Evolutionary conservation across 92 coral and sea anemone genomes (phyloP).

Genomic region (Siderastrea siderea): DNA sequence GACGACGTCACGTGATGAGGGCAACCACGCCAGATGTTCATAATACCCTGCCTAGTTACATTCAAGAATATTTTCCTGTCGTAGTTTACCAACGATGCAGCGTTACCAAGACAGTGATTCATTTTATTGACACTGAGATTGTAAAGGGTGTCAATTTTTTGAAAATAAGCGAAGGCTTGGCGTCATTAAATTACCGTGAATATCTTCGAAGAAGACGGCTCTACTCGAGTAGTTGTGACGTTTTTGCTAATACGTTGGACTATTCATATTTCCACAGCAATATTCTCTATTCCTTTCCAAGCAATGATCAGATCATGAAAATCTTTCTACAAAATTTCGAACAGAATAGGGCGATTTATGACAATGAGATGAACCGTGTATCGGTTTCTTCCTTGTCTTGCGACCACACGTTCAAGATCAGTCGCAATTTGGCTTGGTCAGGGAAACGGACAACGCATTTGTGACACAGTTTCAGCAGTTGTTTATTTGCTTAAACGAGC

Average conservation of each 20-base stretch:
- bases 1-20: constrained; percentile 11
- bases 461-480: constrained; percentile 31
- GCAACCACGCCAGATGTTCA: constrained; percentile 37
- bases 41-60: constrained; percentile 4
- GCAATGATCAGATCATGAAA: constrained; percentile 35
- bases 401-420: constrained; percentile 39
- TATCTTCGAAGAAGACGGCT: constrained; percentile 11
- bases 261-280: constrained; percentile 21
- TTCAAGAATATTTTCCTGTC: constrained; percentile 39
- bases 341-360: constrained; percentile 13
- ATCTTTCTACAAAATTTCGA: constrained; percentile 24
- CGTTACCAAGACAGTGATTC: constrained; percentile 18
- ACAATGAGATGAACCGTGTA: constrained; percentile 23
- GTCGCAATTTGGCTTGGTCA: constrained; percentile 31
- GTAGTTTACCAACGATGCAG: constrained; percentile 17
- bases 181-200: constrained; percentile 27
- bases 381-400: constrained; percentile 31
- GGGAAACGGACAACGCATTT: constrained; percentile 39
- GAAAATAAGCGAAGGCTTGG: constrained; percentile 43
- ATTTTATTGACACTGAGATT: constrained; percentile 30
- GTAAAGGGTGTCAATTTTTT: constrained; percentile 27
- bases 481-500: constrained; percentile 38
- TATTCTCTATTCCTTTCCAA: constrained; percentile 36
- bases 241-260: background rate
- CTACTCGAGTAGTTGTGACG: background rate